Conservation (phyloP, 1,140 invertebrate species). For the Geopemphigus sp. region DNA sequence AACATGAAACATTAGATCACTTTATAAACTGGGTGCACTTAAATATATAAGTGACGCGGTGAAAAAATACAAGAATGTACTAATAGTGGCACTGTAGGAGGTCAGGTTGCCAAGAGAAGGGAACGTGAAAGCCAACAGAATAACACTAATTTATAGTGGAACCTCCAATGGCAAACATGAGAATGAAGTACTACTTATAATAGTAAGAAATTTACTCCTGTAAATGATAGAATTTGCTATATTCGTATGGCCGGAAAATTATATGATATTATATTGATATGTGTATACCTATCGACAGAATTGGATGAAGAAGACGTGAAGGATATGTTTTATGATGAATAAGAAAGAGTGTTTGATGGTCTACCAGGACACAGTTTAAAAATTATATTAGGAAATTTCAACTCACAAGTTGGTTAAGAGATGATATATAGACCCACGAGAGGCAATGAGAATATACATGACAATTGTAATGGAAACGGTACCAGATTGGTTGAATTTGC, state of each 20-base stretch:
- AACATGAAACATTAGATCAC: conserved; percentile 1
- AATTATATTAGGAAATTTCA: conserved; percentile 14
- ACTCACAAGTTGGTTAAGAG: not conserved
- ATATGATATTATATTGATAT: conserved; percentile 24
- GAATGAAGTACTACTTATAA: conserved; percentile 15
- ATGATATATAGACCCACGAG: conserved; percentile 8
- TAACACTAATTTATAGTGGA: conserved; percentile 1
- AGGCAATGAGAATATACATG: not conserved
- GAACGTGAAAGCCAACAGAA: conserved; percentile 1
- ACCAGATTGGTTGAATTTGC: conserved; percentile 14
- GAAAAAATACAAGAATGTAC: conserved; percentile 25
- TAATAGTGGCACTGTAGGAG: conserved; percentile 11
- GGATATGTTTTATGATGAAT: conserved; percentile 18
- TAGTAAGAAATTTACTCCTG: conserved; percentile 31
- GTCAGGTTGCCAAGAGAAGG: conserved; percentile 7
- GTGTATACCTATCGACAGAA: not conserved
- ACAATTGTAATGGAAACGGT: conserved; percentile 8
- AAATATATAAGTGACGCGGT: conserved; percentile 15
- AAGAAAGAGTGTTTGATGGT: conserved; percentile 7
- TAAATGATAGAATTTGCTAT: conserved; percentile 13
- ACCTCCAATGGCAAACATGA: conserved; percentile 10
- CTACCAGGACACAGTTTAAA: not conserved
- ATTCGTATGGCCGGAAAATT: conserved; percentile 19
- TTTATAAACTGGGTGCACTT: conserved; percentile 21
- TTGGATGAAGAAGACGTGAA: conserved; percentile 1